A percentile compares a stretch with the other conserved stretches of the same genome.
Evolutionary conservation across 2,888 invertebrate genomes (phyloP).

Genomic region (Eumerus sabulonum): DNA sequence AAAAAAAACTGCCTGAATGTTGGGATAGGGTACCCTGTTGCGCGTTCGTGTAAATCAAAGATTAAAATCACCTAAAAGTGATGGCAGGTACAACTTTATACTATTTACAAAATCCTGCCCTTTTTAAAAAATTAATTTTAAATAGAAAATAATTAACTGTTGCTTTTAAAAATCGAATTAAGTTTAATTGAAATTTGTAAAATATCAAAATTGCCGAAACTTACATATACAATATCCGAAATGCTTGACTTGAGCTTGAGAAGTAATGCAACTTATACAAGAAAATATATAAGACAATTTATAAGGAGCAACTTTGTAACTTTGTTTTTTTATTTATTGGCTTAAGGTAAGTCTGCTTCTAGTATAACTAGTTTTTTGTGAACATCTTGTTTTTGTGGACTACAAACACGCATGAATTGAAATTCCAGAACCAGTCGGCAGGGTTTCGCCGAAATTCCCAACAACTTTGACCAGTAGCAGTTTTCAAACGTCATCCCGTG

Average conservation of each 20-base stretch:
- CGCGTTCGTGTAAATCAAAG: constrained; percentile 75
- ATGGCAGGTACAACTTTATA: constrained; percentile 61
- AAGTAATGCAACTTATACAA: constrained; percentile 67
- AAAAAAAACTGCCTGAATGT: constrained; percentile 92
- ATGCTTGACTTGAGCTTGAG: constrained; percentile 76
- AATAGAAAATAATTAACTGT: constrained; percentile 32
- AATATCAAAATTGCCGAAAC: constrained; percentile 26
- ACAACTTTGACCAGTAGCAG: constrained; percentile 82
- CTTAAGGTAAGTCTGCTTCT: constrained; percentile 57
- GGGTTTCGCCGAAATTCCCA: constrained; percentile 86
- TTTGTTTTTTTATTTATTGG: constrained; percentile 34
- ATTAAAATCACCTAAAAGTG: constrained; percentile 71
- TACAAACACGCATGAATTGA: neutral
- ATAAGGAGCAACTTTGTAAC: constrained; percentile 45
- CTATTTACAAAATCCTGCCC: constrained; percentile 57
- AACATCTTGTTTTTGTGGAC: neutral
- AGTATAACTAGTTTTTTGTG: neutral
- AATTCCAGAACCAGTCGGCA: constrained; percentile 85
- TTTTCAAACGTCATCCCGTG: constrained; percentile 81
- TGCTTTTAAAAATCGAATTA: constrained; percentile 53
- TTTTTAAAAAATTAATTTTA: constrained; percentile 36
- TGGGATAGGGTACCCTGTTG: constrained; percentile 98
- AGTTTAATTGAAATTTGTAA: constrained; percentile 12
- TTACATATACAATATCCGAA: constrained; percentile 60
- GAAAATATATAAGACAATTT: constrained; percentile 29